These are phyloP conservation scores for Dascyllus trimaculatus DNA, from an alignment of 2,113 vertebrate species.

Conservation along the genomic window DNA sequence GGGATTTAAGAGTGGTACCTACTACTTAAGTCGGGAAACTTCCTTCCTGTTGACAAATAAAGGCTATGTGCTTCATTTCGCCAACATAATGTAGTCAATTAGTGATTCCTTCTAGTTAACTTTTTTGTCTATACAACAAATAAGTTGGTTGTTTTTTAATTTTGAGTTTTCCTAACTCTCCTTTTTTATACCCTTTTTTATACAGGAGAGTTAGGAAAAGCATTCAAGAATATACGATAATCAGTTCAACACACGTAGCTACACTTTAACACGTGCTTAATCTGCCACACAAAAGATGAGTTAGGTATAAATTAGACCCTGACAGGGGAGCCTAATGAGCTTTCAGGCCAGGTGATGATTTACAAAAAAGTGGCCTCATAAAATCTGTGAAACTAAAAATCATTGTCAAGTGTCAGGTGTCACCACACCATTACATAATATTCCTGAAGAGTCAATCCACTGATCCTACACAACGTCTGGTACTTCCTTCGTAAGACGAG, in stretches of 20 bases:
- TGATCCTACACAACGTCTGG: neutral
- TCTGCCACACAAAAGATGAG: too few relatives aligned
- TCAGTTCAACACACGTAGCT: too few relatives aligned
- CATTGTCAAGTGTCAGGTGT: neutral
- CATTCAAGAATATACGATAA: too few relatives aligned
- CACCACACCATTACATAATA: neutral
- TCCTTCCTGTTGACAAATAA: conserved; percentile 9
- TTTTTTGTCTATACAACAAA: too few relatives aligned
- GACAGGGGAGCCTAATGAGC: too few relatives aligned
- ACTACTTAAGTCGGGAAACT: conserved; percentile 33
- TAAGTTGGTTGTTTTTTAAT: too few relatives aligned
- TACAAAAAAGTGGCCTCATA: conserved; percentile 2
- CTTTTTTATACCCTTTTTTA: too few relatives aligned
- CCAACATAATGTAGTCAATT: neutral
- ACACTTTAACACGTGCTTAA: too few relatives aligned
- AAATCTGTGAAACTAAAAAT: neutral
- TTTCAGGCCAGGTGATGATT: neutral
- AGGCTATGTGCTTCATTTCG: neutral
- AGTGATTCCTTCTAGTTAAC: neutral
- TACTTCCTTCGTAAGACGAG: neutral
- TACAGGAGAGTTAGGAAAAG: too few relatives aligned
- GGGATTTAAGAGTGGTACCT: conserved; percentile 43
- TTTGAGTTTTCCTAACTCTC: too few relatives aligned
- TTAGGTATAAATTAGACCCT: too few relatives aligned
- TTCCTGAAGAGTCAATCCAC: conserved; percentile 2